Percentiles rank a stretch among this genome's conserved stretches.
Conservation (phyloP, 2,888 invertebrate species). For the Agrotis ipsilon region DNA sequence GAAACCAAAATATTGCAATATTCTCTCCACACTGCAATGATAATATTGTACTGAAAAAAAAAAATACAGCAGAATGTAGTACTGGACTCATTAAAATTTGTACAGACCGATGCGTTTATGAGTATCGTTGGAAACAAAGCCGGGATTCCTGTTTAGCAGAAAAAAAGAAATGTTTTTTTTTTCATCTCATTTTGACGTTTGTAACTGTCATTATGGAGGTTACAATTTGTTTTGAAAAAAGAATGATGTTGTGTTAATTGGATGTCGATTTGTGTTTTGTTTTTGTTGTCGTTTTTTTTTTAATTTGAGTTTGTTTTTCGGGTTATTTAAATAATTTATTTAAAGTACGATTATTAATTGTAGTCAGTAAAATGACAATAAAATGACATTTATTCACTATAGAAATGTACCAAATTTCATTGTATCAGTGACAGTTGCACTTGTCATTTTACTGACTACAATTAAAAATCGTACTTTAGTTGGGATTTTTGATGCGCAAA, state of each 20-base stretch:
- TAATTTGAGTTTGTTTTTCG: too few species aligned
- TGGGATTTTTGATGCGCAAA: too few species aligned
- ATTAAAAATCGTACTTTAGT: too few species aligned
- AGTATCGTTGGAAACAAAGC: constrained; percentile 65
- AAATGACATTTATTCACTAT: too few species aligned
- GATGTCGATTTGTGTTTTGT: neutral
- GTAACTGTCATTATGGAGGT: constrained; percentile 30
- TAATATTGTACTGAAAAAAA: constrained; percentile 4
- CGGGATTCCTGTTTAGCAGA: constrained; percentile 43
- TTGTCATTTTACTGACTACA: too few species aligned
- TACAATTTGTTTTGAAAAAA: constrained; percentile 36
- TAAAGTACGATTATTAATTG: too few species aligned
- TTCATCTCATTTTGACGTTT: constrained; percentile 7
- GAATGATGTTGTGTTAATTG: constrained; percentile 5
- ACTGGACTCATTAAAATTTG: constrained; percentile 86
- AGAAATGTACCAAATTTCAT: too few species aligned
- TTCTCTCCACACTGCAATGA: neutral
- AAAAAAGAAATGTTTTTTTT: constrained; percentile 31
- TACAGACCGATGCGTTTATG: constrained; percentile 78
- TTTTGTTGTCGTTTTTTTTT: neutral
- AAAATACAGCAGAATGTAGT: constrained; percentile 53
- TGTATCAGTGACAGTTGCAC: too few species aligned
- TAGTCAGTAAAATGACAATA: too few species aligned
- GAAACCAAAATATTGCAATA: constrained; percentile 6
- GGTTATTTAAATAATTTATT: too few species aligned